Evolutionary conservation across 2,113 vertebrate species (phyloP).

Genomic region (Microtus montanus): DNA sequence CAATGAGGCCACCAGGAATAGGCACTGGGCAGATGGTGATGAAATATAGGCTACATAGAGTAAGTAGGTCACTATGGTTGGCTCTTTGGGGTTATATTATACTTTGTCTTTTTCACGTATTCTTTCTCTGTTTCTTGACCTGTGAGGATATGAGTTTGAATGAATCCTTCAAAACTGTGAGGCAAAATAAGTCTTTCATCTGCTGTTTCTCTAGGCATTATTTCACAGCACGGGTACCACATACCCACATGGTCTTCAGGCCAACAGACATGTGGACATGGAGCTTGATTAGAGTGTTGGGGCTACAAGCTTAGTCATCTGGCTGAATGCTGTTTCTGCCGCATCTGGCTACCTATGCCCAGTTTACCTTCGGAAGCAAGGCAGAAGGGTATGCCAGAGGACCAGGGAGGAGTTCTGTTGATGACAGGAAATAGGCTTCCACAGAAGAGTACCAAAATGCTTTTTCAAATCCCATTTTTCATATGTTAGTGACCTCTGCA

Average conservation of each 20-base stretch:
- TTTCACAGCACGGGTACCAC: neutral
- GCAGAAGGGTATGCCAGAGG: neutral
- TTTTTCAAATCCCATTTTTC: neutral
- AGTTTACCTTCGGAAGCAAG: neutral
- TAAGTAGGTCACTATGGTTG: neutral
- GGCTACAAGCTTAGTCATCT: neutral
- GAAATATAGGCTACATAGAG: too few species aligned
- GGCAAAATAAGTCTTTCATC: neutral
- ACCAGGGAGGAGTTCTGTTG: neutral
- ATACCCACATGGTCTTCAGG: neutral
- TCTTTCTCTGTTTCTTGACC: neutral
- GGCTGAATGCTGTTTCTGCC: neutral
- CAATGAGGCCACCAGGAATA: neutral
- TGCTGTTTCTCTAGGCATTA: neutral
- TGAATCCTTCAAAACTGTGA: neutral
- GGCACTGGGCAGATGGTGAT: neutral
- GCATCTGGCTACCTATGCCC: neutral
- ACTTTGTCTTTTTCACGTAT: too few species aligned
- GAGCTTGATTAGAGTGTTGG: neutral
- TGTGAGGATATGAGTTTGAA: neutral
- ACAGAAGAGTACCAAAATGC: neutral
- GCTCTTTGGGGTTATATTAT: neutral
- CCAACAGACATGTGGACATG: neutral
- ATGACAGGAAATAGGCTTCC: neutral
- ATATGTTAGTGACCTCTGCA: neutral